These are phyloP conservation scores for Coturnix japonica DNA, from an alignment of 2,113 vertebrate genomes.

Conservation along the genomic window DNA sequence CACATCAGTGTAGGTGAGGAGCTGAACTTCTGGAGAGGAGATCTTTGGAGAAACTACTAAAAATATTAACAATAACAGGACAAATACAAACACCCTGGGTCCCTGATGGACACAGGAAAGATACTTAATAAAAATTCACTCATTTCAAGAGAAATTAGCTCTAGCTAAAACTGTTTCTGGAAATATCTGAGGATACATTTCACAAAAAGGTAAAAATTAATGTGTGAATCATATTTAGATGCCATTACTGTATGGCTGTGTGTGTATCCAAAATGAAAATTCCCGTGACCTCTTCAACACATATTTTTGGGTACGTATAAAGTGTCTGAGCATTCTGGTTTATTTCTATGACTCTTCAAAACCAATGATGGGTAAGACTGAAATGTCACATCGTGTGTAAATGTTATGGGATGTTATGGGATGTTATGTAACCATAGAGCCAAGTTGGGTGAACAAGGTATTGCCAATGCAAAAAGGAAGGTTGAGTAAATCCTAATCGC, in stretches of 20 bases:
- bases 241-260: neutral
- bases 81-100: neutral
- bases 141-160: neutral
- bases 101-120: neutral
- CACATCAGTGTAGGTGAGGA: too few species aligned
- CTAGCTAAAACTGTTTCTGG: neutral
- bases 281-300: neutral
- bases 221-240: neutral
- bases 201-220: neutral
- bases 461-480: neutral
- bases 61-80: neutral
- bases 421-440: neutral
- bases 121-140: neutral
- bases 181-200: neutral
- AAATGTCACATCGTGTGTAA: neutral
- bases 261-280: neutral
- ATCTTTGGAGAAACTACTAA: neutral
- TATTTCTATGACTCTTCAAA: neutral
- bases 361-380: fast-evolving
- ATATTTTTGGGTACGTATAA: neutral
- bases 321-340: neutral
- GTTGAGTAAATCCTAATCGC: neutral
- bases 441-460: neutral
- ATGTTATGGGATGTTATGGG: neutral
- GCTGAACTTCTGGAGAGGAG: too few species aligned